phyloP scores from a whole-genome alignment of 2,113 vertebrate species.

The Coregonus clupeaformis region DNA sequence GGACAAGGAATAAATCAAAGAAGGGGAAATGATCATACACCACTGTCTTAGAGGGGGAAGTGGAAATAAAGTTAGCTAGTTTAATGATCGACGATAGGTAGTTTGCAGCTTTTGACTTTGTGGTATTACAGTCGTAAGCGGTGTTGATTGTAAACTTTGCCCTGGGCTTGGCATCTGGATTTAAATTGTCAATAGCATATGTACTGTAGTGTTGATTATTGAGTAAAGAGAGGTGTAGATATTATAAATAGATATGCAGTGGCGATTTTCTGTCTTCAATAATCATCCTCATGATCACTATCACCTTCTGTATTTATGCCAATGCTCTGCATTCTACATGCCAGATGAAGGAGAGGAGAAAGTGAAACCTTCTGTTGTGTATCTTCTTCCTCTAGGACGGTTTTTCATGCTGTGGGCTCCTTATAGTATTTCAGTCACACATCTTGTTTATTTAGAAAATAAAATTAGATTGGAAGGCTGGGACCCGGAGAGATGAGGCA shows the following conservation, averaged over 20 bases:
- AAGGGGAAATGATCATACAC: not conserved
- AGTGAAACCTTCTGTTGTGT: not conserved
- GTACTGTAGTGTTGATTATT: not conserved
- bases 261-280: too few species aligned
- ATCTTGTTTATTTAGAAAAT: not conserved
- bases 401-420: not conserved
- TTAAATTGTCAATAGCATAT: not conserved
- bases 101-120: too few species aligned
- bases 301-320: too few species aligned
- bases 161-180: too few species aligned
- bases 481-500: not conserved
- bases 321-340: too few species aligned
- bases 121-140: too few species aligned
- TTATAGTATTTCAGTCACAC: not conserved
- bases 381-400: not conserved
- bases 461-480: not conserved
- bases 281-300: too few species aligned
- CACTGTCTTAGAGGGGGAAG: not conserved
- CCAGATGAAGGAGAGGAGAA: too few species aligned
- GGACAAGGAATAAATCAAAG: slow-evolving; percentile 21
- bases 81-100: too few species aligned
- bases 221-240: too few species aligned
- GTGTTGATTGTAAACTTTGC: not conserved
- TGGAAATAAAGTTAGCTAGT: too few species aligned
- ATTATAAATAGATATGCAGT: too few species aligned